Base-by-base conservation (phyloP, 2,888 invertebrate species). In the Therioaphis trifolii region DNA sequence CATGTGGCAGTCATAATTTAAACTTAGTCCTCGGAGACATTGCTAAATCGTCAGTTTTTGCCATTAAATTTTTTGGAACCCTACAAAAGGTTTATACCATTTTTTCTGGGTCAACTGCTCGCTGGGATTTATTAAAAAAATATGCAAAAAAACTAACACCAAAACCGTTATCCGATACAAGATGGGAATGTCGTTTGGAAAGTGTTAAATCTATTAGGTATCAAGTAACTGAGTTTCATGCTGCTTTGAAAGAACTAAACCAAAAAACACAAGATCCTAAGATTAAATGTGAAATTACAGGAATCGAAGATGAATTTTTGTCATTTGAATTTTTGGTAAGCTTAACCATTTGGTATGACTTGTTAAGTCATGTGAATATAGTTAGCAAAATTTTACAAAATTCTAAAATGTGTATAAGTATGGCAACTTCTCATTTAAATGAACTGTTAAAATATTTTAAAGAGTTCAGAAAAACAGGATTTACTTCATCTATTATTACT, bases 361-460 rank as follows among this genome's bases (percentile, higher is more conserved):
- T n/a, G n/a, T n/a, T n/a, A n/a, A n/a, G n/a, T 49, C 58, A 58
- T 58, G 58, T 58, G 18, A 58, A 58, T 18, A 58, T 21, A 58
- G 58, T 58, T 21, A 58, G 58, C 58, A 58, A 58, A 58, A 58
- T 58, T 58, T 58, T 58, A 58, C 58, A 58, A 58, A 18, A 21
- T 58, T 58, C 58, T 58, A 58, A 58, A 58, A 58, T 58, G 58
- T 58, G 58, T 58, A 58, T 58, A 58, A 58, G 58, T 58, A 58
- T 58, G 21, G 21, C 58, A 58, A 58, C 58, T 58, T 58, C 21
- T 58, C 58, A 58, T 58, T 58, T 58, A 58, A 58, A 58, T 58
- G 58, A 58, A 58, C 58, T 58, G 18, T 58, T 58, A 58, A 58
- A 21, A 58, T 58, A 58, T 58, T 58, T 58, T 58, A 58, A 58